Conservation (phyloP, 2,888 invertebrate genomes). For the Cataglyphis cursor region DNA sequence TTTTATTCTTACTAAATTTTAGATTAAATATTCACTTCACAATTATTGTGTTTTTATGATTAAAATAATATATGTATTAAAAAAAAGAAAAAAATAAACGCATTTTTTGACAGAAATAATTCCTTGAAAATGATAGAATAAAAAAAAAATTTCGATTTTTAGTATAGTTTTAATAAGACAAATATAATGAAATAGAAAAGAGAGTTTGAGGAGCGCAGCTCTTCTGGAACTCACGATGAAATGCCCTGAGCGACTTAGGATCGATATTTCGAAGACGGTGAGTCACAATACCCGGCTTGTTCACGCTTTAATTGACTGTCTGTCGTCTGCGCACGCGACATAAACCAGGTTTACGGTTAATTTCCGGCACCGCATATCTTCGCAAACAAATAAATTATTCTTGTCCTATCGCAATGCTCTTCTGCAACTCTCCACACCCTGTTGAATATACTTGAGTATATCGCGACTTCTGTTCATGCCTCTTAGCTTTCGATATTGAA, state of each 20-base stretch:
- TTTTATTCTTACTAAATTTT: background rate
- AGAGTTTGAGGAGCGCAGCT: background rate
- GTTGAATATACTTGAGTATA: constrained; percentile 11
- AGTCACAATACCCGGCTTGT: constrained; percentile 32
- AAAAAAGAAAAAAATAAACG: background rate
- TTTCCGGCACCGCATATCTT: constrained; percentile 32
- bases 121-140: background rate
- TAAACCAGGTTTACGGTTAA: constrained; percentile 38
- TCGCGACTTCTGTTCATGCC: background rate
- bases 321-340: background rate
- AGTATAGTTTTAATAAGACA: background rate
- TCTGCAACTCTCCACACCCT: background rate
- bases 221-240: constrained; percentile 8
- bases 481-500: background rate
- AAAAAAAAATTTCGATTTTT: background rate
- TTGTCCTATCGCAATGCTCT: background rate
- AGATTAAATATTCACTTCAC: background rate
- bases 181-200: background rate
- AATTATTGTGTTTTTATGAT: background rate
- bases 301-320: constrained; percentile 16
- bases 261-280: constrained; percentile 39
- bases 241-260: background rate
- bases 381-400: constrained; percentile 32
- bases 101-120: background rate
- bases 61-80: background rate